A percentile compares a stretch with the other conserved stretches of the same genome.
Evolutionary conservation across 2,888 invertebrate genomes (phyloP).

Genomic region (Amphipoea oculea): DNA sequence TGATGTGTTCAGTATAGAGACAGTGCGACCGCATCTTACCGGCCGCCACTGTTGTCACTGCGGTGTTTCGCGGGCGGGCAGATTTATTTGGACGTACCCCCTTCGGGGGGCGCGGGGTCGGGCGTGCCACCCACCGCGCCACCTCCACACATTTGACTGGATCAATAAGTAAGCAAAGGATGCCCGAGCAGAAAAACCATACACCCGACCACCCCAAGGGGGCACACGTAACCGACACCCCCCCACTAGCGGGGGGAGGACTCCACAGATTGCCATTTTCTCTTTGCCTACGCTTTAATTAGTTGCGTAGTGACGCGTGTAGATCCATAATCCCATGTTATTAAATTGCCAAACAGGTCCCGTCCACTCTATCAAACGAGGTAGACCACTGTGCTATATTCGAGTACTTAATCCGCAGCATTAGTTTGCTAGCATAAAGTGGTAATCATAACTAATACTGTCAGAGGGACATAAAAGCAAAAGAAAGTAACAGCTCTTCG

Average conservation of each 20-base stretch:
- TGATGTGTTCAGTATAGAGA: constrained; percentile 76
- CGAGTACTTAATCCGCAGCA: constrained; percentile 27
- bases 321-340: constrained; percentile 88
- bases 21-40: constrained; percentile 89
- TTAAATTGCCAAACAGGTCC: constrained; percentile 79
- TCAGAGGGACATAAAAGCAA: constrained; percentile 46
- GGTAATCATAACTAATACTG: constrained; percentile 21
- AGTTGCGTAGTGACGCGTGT: constrained; percentile 91
- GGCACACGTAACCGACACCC: constrained; percentile 91
- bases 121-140: constrained; percentile 89
- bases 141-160: constrained; percentile 91
- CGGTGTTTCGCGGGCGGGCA: constrained; percentile 91
- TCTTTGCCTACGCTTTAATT: constrained; percentile 91
- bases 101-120: constrained; percentile 84
- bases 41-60: constrained; percentile 89
- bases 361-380: constrained; percentile 62
- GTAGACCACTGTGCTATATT: constrained; percentile 34
- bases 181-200: constrained; percentile 91
- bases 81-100: constrained; percentile 91
- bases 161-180: constrained; percentile 92
- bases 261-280: constrained; percentile 91
- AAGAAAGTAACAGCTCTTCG: constrained; percentile 41
- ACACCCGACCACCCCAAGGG: constrained; percentile 90
- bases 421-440: constrained; percentile 32
- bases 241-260: constrained; percentile 90